phyloP scores from a whole-genome alignment of 2,888 invertebrate genomes.

The Thereva nobilitata region DNA sequence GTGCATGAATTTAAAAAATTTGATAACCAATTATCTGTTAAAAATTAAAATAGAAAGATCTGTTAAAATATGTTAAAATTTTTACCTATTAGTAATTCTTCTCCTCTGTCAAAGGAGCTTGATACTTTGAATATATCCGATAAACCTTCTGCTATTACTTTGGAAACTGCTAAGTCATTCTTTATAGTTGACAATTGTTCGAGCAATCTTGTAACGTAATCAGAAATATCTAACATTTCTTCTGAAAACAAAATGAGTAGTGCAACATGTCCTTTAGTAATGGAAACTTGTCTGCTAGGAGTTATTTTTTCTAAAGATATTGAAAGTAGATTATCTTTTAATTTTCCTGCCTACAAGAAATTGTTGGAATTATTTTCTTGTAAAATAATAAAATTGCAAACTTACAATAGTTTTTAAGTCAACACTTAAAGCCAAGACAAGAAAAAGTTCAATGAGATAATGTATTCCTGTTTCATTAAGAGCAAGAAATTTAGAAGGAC shows the following conservation, averaged over 20 bases:
- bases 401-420: conserved; percentile 49
- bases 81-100: conserved; percentile 50
- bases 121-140: conserved; percentile 50
- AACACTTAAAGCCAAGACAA: conserved; percentile 51
- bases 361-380: neutral
- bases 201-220: conserved; percentile 52
- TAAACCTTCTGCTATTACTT: conserved; percentile 50
- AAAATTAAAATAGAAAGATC: conserved; percentile 18
- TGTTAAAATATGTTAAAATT: neutral
- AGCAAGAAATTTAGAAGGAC: conserved; percentile 61
- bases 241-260: conserved; percentile 55
- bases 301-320: conserved; percentile 54
- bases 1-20: conserved; percentile 52
- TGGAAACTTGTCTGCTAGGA: conserved; percentile 49
- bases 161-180: conserved; percentile 50
- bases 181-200: conserved; percentile 49
- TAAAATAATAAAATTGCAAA: neutral
- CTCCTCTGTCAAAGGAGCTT: conserved; percentile 51
- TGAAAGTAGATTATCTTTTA: conserved; percentile 54
- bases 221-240: conserved; percentile 51
- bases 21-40: conserved; percentile 52
- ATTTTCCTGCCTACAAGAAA: conserved; percentile 49
- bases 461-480: conserved; percentile 63
- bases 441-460: conserved; percentile 60
- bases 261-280: conserved; percentile 56